These are phyloP conservation scores for Theristicus caerulescens DNA, from an alignment of 2,113 vertebrate genomes.

Conservation along the genomic window DNA sequence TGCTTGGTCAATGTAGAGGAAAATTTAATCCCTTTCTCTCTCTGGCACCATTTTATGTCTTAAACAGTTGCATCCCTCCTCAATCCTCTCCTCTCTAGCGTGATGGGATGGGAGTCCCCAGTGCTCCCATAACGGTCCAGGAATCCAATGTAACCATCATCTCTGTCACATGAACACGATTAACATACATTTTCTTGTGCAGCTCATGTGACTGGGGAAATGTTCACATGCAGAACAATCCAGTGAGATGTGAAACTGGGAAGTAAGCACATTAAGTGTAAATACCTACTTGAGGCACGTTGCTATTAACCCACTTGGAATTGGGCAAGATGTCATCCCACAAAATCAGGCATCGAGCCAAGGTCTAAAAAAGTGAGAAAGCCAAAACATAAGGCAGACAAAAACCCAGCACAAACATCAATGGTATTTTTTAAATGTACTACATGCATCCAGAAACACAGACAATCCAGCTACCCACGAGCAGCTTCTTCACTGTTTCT, in stretches of 20 bases:
- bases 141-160: neutral
- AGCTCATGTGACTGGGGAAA: neutral
- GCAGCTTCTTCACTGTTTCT: neutral
- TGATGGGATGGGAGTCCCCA: neutral
- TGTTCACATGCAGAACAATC: neutral
- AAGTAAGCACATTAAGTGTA: neutral
- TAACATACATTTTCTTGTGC: neutral
- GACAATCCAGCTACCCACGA: neutral
- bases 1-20: neutral
- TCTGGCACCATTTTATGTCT: neutral
- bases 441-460: neutral
- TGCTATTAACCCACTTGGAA: slow-evolving; percentile 94
- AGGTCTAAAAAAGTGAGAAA: slow-evolving; percentile 77
- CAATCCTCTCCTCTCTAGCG: neutral
- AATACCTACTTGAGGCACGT: slow-evolving; percentile 90
- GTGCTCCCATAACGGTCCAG: neutral
- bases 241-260: neutral
- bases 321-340: slow-evolving; percentile 97
- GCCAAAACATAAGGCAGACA: neutral
- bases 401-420: neutral
- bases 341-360: slow-evolving; percentile 94
- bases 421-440: neutral
- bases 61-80: neutral
- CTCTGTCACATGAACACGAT: accelerated
- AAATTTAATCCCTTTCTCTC: neutral